Conservation (phyloP, 1,140 invertebrate species). For the Thaumetopoea pityocampa region DNA sequence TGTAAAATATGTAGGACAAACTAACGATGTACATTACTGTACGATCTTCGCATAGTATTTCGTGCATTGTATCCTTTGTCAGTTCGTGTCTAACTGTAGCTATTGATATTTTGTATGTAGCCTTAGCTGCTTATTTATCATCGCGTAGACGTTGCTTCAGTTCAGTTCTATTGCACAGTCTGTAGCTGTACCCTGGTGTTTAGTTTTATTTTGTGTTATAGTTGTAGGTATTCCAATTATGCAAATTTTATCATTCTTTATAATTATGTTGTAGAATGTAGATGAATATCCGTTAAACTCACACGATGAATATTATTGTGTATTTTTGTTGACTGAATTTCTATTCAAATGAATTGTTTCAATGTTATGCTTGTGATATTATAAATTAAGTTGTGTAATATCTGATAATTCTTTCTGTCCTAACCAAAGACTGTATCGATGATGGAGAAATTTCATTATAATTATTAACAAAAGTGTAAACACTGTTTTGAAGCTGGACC, state of each 20-base stretch:
- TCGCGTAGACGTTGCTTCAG: conserved; percentile 17
- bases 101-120: too few species aligned
- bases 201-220: conserved; percentile 17
- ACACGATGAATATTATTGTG: conserved; percentile 19
- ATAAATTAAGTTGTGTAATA: conserved; percentile 56
- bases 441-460: conserved; percentile 42
- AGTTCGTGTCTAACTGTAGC: conserved; percentile 19
- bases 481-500: conserved; percentile 58
- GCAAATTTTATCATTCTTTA: conserved; percentile 10
- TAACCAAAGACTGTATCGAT: conserved; percentile 72
- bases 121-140: too few species aligned
- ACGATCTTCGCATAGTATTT: conserved; percentile 68
- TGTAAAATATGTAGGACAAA: conserved; percentile 60
- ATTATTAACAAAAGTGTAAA: conserved; percentile 40
- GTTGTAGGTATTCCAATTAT: conserved; percentile 1
- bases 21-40: conserved; percentile 67
- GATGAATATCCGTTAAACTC: conserved; percentile 15
- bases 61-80: conserved; percentile 65
- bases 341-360: conserved; percentile 35
- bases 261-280: conserved; percentile 20
- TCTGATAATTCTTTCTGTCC: conserved; percentile 53
- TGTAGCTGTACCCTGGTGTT: conserved; percentile 27
- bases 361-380: conserved; percentile 68
- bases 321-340: conserved; percentile 58
- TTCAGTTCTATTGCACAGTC: conserved; percentile 5